Percentiles rank a stretch among this genome's conserved stretches.
phyloP scores from a whole-genome alignment of 2,888 invertebrate species.

The Melikaiella ostensackeni region DNA sequence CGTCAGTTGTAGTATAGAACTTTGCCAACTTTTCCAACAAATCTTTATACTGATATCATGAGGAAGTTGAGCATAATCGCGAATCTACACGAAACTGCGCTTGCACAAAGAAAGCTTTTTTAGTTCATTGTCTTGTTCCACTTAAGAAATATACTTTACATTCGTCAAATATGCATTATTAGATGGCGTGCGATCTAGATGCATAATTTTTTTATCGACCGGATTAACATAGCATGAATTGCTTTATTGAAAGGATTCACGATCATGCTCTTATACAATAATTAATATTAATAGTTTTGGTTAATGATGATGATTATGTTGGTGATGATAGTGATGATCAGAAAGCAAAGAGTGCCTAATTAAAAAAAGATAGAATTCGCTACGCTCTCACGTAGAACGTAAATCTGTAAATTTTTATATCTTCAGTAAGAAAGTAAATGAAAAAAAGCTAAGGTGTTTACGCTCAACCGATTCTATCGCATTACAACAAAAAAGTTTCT shows the following conservation, averaged over 20 bases:
- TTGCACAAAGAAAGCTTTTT: conserved; percentile 50
- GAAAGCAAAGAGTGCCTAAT: conserved; percentile 9
- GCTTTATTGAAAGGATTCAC: conserved; percentile 12
- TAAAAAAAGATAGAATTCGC: not conserved
- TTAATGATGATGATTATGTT: not conserved
- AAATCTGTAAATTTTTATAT: not conserved
- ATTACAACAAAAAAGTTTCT: not conserved
- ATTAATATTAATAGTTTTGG: not conserved
- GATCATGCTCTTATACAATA: not conserved
- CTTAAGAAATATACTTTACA: conserved; percentile 51
- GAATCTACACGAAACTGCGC: conserved; percentile 44
- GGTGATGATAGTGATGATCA: not conserved
- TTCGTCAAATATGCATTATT: conserved; percentile 55
- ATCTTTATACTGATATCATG: not conserved
- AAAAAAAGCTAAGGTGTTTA: not conserved
- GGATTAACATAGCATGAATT: conserved; percentile 26
- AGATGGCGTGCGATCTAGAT: conserved; percentile 55
- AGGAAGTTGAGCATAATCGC: conserved; percentile 45
- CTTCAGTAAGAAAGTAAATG: conserved; percentile 22
- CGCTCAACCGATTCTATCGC: conserved; percentile 17
- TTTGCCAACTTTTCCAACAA: not conserved
- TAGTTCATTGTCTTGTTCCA: conserved; percentile 61
- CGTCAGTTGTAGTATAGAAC: not conserved
- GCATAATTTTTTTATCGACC: conserved; percentile 49
- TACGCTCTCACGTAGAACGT: not conserved